These are phyloP conservation scores for Stegana nigrithorax DNA, from an alignment of 2,888 invertebrate genomes.

Conservation along the genomic window DNA sequence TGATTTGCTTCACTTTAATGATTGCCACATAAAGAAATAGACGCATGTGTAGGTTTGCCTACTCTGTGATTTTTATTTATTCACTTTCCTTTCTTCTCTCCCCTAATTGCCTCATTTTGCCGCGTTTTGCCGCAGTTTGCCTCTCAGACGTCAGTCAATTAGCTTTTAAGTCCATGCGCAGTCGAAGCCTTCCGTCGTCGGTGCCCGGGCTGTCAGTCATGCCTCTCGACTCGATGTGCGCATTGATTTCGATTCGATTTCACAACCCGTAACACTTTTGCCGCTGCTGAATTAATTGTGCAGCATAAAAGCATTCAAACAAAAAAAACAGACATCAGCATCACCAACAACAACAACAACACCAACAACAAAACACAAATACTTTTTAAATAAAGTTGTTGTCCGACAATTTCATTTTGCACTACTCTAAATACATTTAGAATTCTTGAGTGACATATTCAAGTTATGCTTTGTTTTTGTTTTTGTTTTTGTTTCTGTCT, in stretches of 20 bases:
- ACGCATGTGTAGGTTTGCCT: conserved; percentile 1
- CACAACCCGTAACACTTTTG: conserved; percentile 7
- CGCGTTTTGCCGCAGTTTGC: too few species aligned
- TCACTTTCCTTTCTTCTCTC: background rate
- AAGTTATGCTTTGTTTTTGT: too few species aligned
- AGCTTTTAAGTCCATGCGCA: too few species aligned
- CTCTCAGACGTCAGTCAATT: too few species aligned
- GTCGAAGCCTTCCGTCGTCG: too few species aligned
- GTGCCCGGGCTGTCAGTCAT: conserved; percentile 26
- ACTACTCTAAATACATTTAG: background rate
- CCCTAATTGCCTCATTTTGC: too few species aligned
- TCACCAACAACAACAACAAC: background rate
- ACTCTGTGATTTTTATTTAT: background rate
- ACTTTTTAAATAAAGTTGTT: background rate
- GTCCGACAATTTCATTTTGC: background rate
- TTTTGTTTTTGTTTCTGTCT: too few species aligned
- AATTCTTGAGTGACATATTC: too few species aligned
- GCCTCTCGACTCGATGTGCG: conserved; percentile 3
- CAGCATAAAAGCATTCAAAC: background rate
- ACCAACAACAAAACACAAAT: background rate
- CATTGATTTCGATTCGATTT: conserved; percentile 7
- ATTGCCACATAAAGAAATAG: conserved; percentile 10
- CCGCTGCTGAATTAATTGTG: background rate
- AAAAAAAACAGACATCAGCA: background rate
- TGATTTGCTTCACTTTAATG: conserved; percentile 16